These are phyloP conservation scores for Musca domestica DNA, from an alignment of 1,140 invertebrate species.

Conservation along the genomic window DNA sequence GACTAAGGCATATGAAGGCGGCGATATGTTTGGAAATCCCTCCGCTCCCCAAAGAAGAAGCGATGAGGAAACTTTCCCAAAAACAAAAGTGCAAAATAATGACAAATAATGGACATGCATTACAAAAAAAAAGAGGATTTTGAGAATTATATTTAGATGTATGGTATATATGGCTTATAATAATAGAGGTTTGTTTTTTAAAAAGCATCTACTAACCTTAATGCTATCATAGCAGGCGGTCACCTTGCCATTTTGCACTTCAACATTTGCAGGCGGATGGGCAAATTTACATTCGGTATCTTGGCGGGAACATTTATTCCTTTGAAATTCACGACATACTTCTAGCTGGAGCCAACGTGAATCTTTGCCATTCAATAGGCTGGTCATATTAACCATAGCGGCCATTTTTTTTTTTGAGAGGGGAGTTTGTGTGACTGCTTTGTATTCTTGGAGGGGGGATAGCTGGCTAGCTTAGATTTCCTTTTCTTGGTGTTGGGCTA, in stretches of 20 bases:
- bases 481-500: not conserved
- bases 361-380: constrained; percentile 96
- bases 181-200: not conserved
- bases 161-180: no score
- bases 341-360: constrained; percentile 99
- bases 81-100: no score
- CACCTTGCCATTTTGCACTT: constrained; percentile 99
- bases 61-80: no score
- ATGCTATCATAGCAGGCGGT: constrained; percentile 99
- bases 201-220: constrained; percentile 76
- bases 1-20: no score
- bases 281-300: constrained; percentile 99
- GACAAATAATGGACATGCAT: no score
- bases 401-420: constrained; percentile 62
- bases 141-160: no score
- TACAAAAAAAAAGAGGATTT: no score
- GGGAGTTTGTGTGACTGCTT: constrained; percentile 41
- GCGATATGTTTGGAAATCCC: no score
- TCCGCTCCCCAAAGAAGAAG: no score
- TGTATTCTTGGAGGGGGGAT: constrained; percentile 24
- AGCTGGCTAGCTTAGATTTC: not conserved
- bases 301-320: constrained; percentile 97
- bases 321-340: constrained; percentile 98
- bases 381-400: constrained; percentile 96
- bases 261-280: constrained; percentile 97